These are phyloP conservation scores for Zophobas atratus DNA, from an alignment of 1,140 invertebrate species.

Conservation along the genomic window DNA sequence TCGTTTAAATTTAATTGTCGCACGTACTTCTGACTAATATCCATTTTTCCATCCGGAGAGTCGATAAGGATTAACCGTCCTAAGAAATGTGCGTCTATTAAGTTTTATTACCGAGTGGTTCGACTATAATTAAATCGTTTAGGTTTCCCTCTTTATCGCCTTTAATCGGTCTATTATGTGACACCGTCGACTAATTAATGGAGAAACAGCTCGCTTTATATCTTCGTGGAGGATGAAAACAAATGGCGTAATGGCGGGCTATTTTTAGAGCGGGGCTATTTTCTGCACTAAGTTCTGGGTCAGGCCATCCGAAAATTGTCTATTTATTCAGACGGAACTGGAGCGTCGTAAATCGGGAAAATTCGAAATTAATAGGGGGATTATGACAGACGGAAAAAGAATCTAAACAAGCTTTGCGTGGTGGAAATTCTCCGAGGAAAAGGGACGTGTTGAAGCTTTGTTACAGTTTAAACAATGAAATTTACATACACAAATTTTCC, in stretches of 20 bases:
- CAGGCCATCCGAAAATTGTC: neutral
- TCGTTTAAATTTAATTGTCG: neutral
- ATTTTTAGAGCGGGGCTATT: conserved; percentile 5
- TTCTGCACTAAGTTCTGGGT: conserved; percentile 29
- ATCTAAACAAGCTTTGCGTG: neutral
- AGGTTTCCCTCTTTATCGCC: conserved; percentile 14
- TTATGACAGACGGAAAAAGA: conserved; percentile 5
- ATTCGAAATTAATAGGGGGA: conserved; percentile 17
- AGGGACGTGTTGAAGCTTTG: neutral
- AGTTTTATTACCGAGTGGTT: conserved; percentile 19
- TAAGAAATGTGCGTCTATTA: conserved; percentile 3
- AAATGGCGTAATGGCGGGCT: conserved; percentile 18
- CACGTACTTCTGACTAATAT: neutral
- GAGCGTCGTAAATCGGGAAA: neutral
- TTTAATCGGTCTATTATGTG: conserved; percentile 36
- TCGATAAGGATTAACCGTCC: neutral
- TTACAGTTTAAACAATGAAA: neutral
- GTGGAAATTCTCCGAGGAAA: neutral
- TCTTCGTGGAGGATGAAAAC: neutral
- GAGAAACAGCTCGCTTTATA: conserved; percentile 4
- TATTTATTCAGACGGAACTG: conserved; percentile 31
- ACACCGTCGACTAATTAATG: conserved; percentile 27
- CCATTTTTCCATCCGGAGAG: neutral
- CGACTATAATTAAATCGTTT: conserved; percentile 26
- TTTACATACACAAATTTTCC: too few relatives aligned